Base-by-base conservation (phyloP, 2,113 vertebrate species). In the Anseranas semipalmata region DNA sequence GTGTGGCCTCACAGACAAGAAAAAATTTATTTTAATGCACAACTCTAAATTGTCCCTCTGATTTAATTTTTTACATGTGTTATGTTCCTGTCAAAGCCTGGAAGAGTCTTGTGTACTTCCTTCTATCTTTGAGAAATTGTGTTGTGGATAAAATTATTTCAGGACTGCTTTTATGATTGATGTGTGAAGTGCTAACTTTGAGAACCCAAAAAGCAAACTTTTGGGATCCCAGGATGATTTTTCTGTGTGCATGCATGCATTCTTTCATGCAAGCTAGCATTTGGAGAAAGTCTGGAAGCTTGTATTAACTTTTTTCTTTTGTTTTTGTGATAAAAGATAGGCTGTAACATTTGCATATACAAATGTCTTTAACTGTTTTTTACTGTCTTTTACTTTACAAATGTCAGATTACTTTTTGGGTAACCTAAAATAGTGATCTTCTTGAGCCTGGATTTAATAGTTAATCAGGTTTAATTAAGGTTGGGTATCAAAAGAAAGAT, bases 231-330 rank as follows among this genome's bases (percentile, higher is more conserved):
- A 50, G 1, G 32, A 10, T 30, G 28, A 17, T 85, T 55, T 91
- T 5, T 39, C 6, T 85, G 1, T 8, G 2, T 46, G 11, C 3
- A 41, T 0, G 20, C 27, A 53, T 43, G 12, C 8, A 5, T 22
- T 81, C 62, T 55, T 46, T 48, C 45, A 74, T 35, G 2, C 55
- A 55, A 74, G 15, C 12, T 48, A 68, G 48, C 56, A 50, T 46
- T 62, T 10, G 35, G 4, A 50, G 46, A 35, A 71, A 91, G 21
- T n/a, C 9, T 50, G 65, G 39, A 74, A 33, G 60, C 37, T 55
- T 82, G 5, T 63, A 35, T 67, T n/a, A 32, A 66, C 3, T 60
- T 58, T 28, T 35, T 43, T 67, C 1, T 55, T 85, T 67, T 55
- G 2, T 77, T 46, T 68, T 18, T 46, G 32, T 46, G n/a, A 46